Evolutionary conservation across 2,797 vertebrate species (phyloP).

Genomic region (Cyclura pinguis): DNA sequence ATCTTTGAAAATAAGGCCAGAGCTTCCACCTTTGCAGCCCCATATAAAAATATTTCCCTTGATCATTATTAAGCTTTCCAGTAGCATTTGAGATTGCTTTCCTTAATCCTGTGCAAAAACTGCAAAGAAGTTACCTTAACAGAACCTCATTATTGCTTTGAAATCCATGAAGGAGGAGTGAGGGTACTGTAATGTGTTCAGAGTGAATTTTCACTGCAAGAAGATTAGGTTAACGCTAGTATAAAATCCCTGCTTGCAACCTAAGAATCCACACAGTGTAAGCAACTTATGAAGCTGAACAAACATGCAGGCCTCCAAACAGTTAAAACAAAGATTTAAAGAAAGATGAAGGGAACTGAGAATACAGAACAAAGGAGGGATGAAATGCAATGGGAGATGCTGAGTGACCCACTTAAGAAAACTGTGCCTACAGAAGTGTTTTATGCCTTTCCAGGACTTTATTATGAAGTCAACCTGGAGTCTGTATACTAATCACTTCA

Average conservation of each 20-base stretch:
- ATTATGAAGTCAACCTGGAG: not conserved
- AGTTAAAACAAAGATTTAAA: slow-evolving; percentile 18
- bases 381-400: not conserved
- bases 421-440: not conserved
- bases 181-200: not conserved
- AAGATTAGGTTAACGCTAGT: not conserved
- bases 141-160: slow-evolving; percentile 14
- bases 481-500: not conserved
- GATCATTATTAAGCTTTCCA: slow-evolving; percentile 11
- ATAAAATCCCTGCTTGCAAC: not conserved
- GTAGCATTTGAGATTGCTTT: slow-evolving; percentile 9
- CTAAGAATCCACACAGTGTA: not conserved
- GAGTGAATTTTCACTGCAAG: not conserved
- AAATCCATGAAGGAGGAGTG: not conserved
- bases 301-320: not conserved
- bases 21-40: not conserved
- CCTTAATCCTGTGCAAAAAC: slow-evolving; percentile 17
- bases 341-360: not conserved
- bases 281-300: not conserved
- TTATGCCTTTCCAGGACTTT: not conserved
- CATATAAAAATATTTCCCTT: slow-evolving; percentile 5
- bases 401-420: not conserved
- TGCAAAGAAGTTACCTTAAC: slow-evolving; percentile 8
- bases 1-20: rapidly evolving
- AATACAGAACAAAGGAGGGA: not conserved